A percentile compares a stretch with the other conserved stretches of the same genome.
Evolutionary conservation across 2,113 vertebrate genomes (phyloP).

Genomic region (human): DNA sequence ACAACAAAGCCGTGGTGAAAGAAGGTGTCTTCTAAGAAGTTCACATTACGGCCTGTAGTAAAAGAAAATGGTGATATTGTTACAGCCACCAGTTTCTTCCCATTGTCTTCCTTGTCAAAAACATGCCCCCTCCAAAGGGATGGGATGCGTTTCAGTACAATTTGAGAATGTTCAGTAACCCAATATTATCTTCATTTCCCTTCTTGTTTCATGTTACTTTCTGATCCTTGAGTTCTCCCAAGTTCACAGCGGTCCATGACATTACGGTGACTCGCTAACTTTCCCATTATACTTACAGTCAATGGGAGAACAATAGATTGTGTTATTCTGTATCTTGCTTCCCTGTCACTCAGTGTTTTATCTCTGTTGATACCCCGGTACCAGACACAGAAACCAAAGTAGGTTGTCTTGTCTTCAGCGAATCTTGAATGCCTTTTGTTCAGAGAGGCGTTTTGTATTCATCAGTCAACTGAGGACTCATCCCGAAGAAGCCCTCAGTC

Average conservation of each 20-base stretch:
- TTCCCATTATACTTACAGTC: slow-evolving; percentile 88
- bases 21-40: slow-evolving; percentile 99
- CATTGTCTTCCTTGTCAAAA: slow-evolving; percentile 93
- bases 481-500: slow-evolving; percentile 95
- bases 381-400: slow-evolving; percentile 91
- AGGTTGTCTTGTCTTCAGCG: slow-evolving; percentile 91
- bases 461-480: slow-evolving; percentile 93
- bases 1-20: slow-evolving; percentile 91
- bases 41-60: slow-evolving; percentile 93
- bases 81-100: slow-evolving; percentile 93
- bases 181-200: slow-evolving; percentile 94
- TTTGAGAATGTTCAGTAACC: slow-evolving; percentile 92
- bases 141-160: slow-evolving; percentile 93
- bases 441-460: slow-evolving; percentile 92
- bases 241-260: slow-evolving; percentile 87
- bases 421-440: slow-evolving; percentile 94
- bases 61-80: slow-evolving; percentile 96
- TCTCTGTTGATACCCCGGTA: slow-evolving; percentile 89
- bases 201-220: slow-evolving; percentile 96
- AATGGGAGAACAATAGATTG: slow-evolving; percentile 92
- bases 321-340: slow-evolving; percentile 88
- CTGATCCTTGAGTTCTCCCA: slow-evolving; percentile 89
- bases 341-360: slow-evolving; percentile 90
- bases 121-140: slow-evolving; percentile 89
- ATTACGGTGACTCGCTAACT: slow-evolving; percentile 85